A percentile compares a stretch with the other conserved stretches of the same genome.
Evolutionary conservation across 1,140 invertebrate species (phyloP).

Genomic region (Caenorhabditis tropicalis): DNA sequence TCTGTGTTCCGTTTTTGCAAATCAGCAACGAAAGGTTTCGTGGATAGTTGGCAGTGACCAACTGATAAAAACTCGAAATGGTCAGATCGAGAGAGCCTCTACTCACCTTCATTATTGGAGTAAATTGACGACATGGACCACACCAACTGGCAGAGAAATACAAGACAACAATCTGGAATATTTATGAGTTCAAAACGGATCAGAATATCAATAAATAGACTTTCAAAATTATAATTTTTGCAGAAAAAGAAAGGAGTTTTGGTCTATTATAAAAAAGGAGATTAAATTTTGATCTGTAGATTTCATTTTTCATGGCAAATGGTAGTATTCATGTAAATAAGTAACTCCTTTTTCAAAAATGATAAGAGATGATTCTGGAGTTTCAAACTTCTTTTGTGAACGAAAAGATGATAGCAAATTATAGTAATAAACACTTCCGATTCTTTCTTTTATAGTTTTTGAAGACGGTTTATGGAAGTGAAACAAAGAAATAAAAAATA

Average conservation of each 20-base stretch:
- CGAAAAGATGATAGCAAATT: neutral
- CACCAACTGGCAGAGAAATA: slow-evolving; percentile 41
- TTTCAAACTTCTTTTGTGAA: too few relatives aligned
- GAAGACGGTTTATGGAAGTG: neutral
- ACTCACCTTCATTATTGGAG: slow-evolving; percentile 31
- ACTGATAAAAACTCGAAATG: neutral
- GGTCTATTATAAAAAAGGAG: too few relatives aligned
- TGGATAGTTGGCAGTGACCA: neutral
- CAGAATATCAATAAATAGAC: neutral
- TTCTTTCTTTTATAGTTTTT: neutral
- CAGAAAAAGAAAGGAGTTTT: too few relatives aligned
- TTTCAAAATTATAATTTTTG: too few relatives aligned
- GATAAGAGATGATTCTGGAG: too few relatives aligned
- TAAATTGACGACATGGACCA: slow-evolving; percentile 22
- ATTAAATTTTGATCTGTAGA: neutral
- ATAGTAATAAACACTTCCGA: neutral
- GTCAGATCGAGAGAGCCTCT: neutral
- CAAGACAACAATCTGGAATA: slow-evolving; percentile 31
- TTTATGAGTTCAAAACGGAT: neutral
- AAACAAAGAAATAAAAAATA: too few relatives aligned
- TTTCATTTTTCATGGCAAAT: too few relatives aligned
- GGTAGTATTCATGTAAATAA: too few relatives aligned
- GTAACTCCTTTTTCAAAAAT: too few relatives aligned
- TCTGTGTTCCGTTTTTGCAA: neutral
- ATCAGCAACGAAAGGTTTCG: neutral